Percentiles rank a stretch among this genome's conserved stretches.
Evolutionary conservation across 2,888 invertebrate genomes (phyloP).

Genomic region (Tiphia femorata): DNA sequence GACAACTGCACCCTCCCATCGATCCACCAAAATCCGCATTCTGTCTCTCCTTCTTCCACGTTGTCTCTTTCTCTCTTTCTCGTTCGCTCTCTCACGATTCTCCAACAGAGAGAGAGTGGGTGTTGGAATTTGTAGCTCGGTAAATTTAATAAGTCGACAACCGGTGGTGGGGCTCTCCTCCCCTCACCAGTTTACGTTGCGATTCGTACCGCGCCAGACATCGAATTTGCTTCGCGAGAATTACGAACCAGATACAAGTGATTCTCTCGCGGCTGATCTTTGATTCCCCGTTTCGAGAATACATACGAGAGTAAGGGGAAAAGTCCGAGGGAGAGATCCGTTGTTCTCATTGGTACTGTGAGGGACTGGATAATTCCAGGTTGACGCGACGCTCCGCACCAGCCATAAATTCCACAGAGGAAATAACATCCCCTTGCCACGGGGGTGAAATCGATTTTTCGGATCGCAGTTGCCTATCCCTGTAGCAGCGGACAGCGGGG

Average conservation of each 20-base stretch:
- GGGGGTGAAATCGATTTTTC: neutral
- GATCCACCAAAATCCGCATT: slow-evolving; percentile 37
- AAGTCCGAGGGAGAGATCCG: too few relatives aligned
- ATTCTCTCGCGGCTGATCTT: neutral
- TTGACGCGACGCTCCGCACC: neutral
- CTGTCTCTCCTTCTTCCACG: slow-evolving; percentile 31
- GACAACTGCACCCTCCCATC: slow-evolving; percentile 37
- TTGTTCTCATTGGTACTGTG: too few relatives aligned
- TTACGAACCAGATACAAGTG: too few relatives aligned
- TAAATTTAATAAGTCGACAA: slow-evolving; percentile 67
- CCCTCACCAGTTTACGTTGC: too few relatives aligned
- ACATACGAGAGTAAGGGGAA: neutral
- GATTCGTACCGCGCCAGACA: too few relatives aligned
- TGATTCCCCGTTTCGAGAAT: neutral
- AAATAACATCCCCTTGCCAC: too few relatives aligned
- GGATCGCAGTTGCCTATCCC: too few relatives aligned
- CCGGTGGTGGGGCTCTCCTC: slow-evolving; percentile 13
- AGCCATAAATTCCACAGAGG: neutral
- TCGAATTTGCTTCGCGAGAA: too few relatives aligned
- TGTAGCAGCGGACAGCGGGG: too few relatives aligned
- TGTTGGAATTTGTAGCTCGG: slow-evolving; percentile 61
- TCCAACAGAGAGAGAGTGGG: slow-evolving; percentile 26
- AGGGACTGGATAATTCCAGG: neutral
- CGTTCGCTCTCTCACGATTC: slow-evolving; percentile 29
- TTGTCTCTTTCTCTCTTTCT: slow-evolving; percentile 18